Evolutionary conservation across 1,140 invertebrate species (phyloP), one percentile per base, ranked within the genome.

Genomic region (Drosophila kikkawai): DNA sequence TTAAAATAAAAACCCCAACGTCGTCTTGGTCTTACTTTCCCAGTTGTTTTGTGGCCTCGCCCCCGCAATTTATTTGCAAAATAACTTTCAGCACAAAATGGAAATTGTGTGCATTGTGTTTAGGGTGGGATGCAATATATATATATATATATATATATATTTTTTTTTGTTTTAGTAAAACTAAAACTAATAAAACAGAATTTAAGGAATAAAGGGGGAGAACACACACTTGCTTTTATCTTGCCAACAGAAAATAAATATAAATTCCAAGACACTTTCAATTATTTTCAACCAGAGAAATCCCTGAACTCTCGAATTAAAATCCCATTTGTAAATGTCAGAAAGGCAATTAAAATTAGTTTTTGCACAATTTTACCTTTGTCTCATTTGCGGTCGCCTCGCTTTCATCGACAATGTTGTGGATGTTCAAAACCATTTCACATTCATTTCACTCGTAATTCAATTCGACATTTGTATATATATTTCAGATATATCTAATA

Each of bases 381-480:
- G 73, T 57, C 37, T 68, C 75, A 9, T 48, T 68, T 13, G 34
- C 34, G 61, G 53, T 67, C 17, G n/a, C 42, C 41, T 77, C 74
- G 12, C 12, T 19, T 19, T 69, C 79, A 44, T 86, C 67, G 15
- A 87, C 80, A 50, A 69, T 82, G 64, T 87, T 86, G 61, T 86
- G 83, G 11, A 86, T 74, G 48, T 81, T 87, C 51, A 86, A 58
- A 37, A 82, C 82, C 82, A 86, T 86, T 71, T 79, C 55, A 7
- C 41, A 61, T 37, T 61, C 41, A 61, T 37, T 61, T 34, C n/a
- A n/a, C 37, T 26, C 64, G 22, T 60, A 69, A 66, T 77, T 61
- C 34, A 51, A 60, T 61, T 32, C 34, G 42, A 39, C 44, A 61
- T 34, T 69, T n/a, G 9, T 8, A 15, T 48, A 41, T n/a, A n/a